Evolutionary conservation across 2,888 invertebrate genomes (phyloP).

Genomic region (Hartigia nigra): DNA sequence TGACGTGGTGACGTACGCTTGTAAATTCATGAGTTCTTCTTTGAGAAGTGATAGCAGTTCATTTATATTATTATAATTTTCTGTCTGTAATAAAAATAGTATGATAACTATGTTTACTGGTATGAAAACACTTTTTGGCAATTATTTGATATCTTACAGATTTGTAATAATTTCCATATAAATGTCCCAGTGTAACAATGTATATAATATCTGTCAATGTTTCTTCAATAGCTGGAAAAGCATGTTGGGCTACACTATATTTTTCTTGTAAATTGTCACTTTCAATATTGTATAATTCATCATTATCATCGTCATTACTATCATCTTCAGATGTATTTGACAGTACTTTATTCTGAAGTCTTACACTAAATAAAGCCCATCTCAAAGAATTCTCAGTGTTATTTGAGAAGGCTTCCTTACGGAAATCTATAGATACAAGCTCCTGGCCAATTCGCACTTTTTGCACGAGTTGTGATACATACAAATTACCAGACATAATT

Average conservation of each 20-base stretch:
- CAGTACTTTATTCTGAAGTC: conserved; percentile 34
- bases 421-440: conserved; percentile 37
- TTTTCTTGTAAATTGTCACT: not conserved
- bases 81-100: conserved; percentile 53
- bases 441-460: conserved; percentile 40
- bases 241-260: not conserved
- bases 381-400: conserved; percentile 50
- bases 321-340: conserved; percentile 30
- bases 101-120: not conserved
- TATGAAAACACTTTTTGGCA: not conserved
- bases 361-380: conserved; percentile 57
- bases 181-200: conserved; percentile 56
- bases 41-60: conserved; percentile 45
- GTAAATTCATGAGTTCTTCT: conserved; percentile 47
- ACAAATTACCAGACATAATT: conserved; percentile 56
- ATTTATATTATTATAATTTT: conserved; percentile 53
- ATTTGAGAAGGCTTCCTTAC: conserved; percentile 40
- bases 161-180: conserved; percentile 64
- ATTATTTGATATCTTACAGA: conserved; percentile 39
- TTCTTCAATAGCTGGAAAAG: conserved; percentile 50
- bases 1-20: conserved; percentile 37
- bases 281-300: conserved; percentile 42
- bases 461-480: conserved; percentile 38
- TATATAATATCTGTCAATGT: conserved; percentile 58
- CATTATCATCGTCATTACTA: conserved; percentile 37